Evolutionary conservation across 2,113 vertebrate species (phyloP), one percentile per base, ranked within the genome.

Genomic region (Castor canadensis): DNA sequence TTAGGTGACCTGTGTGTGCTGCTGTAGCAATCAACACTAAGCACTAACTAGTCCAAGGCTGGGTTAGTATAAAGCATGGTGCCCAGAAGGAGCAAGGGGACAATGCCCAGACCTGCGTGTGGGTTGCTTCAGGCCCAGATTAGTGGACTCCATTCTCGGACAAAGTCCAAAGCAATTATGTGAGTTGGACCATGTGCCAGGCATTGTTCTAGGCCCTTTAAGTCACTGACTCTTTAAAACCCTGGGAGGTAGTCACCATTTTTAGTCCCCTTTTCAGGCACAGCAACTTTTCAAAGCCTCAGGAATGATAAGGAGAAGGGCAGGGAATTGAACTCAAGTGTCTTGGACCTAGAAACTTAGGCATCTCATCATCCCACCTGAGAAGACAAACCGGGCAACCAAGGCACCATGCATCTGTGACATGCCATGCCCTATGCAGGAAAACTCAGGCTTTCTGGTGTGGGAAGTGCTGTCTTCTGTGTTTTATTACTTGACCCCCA

Each of bases 401-500:
- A 54, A 38, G 75, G 35, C 30, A 17, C 32, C 9, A 45, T 4
- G 0, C 72, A 40, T 49, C 12, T 72, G 49, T 35, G 81, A 76
- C 3, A 1, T 5, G 35, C 38, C n/a, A 3, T 8, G 1, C 60
- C 15, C 32, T 0, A 30, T 9, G 58, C 6, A 5, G 40, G 73
- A 6, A 89, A 38, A 28, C 38, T 69, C 3, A 0, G 30, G 12
- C 43, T 86, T 77, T 76, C 85, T 71, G 35, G 17, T 35, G 75
- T 64, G 26, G 28, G 60, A 76, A 54, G 26, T 6, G 1, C 1
- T 19, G 75, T 52, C 58, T 82, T 77, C 89, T 87, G 32, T 6
- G 3, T 71, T 75, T 83, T 58, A 64, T 80, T 56, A 28, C 45
- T 71, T 64, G 80, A 77, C 54, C 60, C 38, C 64, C 54, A 67